Evolutionary conservation across 2,113 vertebrate genomes (phyloP).

Genomic region (Choloepus hoffmanni): DNA sequence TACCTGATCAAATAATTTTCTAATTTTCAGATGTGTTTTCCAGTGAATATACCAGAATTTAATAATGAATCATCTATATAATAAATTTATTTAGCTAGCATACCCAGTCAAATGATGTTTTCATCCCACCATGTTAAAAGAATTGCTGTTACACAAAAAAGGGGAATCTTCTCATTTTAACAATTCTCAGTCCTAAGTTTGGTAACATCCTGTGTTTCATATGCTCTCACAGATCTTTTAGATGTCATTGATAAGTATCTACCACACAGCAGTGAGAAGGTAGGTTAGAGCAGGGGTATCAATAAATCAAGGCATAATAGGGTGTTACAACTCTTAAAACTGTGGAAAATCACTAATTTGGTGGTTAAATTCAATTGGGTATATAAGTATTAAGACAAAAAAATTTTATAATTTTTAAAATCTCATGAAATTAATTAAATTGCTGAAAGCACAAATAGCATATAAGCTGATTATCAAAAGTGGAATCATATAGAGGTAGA

Average conservation of each 20-base stretch:
- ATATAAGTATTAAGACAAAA: not conserved
- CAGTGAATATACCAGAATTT: not conserved
- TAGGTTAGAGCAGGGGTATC: not conserved
- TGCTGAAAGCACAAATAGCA: not conserved
- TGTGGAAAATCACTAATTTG: conserved; percentile 28
- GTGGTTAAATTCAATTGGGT: not conserved
- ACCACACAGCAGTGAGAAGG: not conserved
- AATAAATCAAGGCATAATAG: not conserved
- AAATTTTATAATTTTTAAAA: not conserved
- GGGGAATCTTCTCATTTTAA: not conserved
- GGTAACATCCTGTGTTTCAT: not conserved
- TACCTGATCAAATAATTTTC: conserved; percentile 31
- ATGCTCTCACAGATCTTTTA: conserved; percentile 28
- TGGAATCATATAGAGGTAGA: not conserved
- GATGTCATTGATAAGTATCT: not conserved
- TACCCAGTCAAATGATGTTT: not conserved
- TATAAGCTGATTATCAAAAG: conserved; percentile 10
- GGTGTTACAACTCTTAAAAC: not conserved
- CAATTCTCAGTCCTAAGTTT: conserved; percentile 19
- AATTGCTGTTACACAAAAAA: conserved; percentile 36
- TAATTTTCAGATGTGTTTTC: conserved; percentile 27
- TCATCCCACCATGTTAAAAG: conserved; percentile 24
- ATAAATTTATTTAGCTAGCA: not conserved
- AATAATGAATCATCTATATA: not conserved
- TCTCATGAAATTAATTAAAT: conserved; percentile 48